Base-by-base conservation (phyloP, 2,797 vertebrate genomes). In the Luscinia megarhynchos region DNA sequence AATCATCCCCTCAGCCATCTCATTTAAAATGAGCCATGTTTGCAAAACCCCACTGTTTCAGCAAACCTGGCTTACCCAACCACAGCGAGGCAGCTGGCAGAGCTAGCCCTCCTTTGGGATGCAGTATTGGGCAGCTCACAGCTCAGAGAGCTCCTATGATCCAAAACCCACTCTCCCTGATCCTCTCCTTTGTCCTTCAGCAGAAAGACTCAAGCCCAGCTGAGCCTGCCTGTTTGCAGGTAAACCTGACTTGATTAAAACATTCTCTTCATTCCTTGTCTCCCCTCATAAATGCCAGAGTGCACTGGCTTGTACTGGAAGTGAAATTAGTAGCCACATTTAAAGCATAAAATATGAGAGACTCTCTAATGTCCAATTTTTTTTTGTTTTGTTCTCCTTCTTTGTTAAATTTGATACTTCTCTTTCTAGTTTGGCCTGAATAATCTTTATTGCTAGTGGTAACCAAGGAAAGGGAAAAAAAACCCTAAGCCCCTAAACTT, bases 401-500 rank as follows among this genome's bases (percentile, higher is more conserved):
- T 29, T 13, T 54, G 15, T 48, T 74, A 66, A 29, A 72, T 54
- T 57, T 74, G 27, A 57, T 46, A 22, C 1, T 54, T 64, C 3
- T 43, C 64, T 62, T 90, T 81, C 23, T 41, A 57, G 43, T 77
- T 66, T 73, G 30, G 4, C 26, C 46, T 45, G 21, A 29, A 45
- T 29, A 75, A 46, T 70, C 27, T 51, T 50, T 86, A 72, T 26
- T 74, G 30, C 15, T 86, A 19, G 22, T 63, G 24, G 20, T 26
- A 79, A 48, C 1, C 29, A 74, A 43, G 12, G 17, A 84, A 79
- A 80, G 6, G 8, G 22, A 21, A 68, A 50, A 64, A 64, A 83
- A 4, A 36, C 2, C 2, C 7, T 41, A 45, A 43, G 1, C 2
- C 41, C 2, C 6, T n/a, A 43, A 41, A 1, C 4, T 81, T 43